Evolutionary conservation across 2,113 vertebrate genomes (phyloP).

Genomic region (Picathartes gymnocephalus): DNA sequence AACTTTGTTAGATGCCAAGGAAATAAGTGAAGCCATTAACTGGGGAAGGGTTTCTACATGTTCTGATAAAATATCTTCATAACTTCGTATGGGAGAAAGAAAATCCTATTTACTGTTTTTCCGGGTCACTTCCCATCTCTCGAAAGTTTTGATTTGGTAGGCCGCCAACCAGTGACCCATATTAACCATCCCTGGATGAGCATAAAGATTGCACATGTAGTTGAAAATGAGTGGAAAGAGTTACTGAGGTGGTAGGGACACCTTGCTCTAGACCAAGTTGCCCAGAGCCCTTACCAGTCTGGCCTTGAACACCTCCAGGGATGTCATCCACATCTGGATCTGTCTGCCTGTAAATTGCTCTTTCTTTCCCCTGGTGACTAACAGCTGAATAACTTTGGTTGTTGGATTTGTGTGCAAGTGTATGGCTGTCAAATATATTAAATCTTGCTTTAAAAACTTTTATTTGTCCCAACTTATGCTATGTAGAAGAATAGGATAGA

Average conservation of each 20-base stretch:
- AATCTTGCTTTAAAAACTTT: background rate
- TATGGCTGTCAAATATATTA: background rate
- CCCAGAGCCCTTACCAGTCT: background rate
- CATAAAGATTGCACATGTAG: background rate
- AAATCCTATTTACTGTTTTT: background rate
- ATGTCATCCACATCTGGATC: background rate
- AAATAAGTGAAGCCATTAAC: background rate
- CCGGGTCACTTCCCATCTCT: background rate
- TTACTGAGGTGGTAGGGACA: background rate
- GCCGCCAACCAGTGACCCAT: background rate
- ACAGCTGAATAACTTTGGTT: background rate
- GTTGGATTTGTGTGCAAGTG: background rate
- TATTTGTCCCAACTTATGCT: background rate
- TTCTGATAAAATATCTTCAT: background rate
- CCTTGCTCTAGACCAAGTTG: background rate
- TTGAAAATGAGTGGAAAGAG: background rate
- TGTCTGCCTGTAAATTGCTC: background rate
- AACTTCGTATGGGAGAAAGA: background rate
- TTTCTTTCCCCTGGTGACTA: background rate
- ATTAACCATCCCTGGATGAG: background rate
- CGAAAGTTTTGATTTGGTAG: background rate
- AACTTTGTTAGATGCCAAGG: background rate
- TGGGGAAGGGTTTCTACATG: background rate
- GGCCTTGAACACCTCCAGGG: background rate
- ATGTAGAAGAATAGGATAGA: background rate